Evolutionary conservation across 2,113 vertebrate species (phyloP).

Genomic region (Pomatostomus ruficeps): DNA sequence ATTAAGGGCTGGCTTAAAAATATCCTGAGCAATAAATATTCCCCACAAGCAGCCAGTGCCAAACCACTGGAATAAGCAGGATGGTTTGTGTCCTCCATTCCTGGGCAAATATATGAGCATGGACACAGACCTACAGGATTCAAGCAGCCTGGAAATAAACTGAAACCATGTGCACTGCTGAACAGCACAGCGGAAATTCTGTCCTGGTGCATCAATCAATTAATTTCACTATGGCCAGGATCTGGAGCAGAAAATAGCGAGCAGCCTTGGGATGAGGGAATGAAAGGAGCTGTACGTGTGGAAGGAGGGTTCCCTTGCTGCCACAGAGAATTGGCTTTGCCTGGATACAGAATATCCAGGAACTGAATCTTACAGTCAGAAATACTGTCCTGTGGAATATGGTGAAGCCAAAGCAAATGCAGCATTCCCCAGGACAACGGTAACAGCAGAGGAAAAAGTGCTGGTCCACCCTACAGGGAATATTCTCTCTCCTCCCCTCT

Average conservation of each 20-base stretch:
- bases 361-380: not conserved
- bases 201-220: not conserved
- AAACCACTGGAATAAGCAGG: not conserved
- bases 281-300: not conserved
- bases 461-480: not conserved
- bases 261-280: not conserved
- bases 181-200: not conserved
- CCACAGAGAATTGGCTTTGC: not conserved
- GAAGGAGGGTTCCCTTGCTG: not conserved
- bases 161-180: accelerated
- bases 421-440: not conserved
- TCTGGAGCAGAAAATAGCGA: not conserved
- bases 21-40: not conserved
- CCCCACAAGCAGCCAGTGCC: not conserved
- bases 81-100: not conserved
- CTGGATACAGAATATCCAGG: not conserved
- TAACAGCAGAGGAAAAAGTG: not conserved
- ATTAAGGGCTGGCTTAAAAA: not conserved
- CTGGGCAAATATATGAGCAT: accelerated
- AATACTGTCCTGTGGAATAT: not conserved
- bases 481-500: not conserved
- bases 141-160: not conserved
- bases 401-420: not conserved
- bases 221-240: not conserved
- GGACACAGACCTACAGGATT: not conserved